phyloP scores from a whole-genome alignment of 2,113 vertebrate genomes.

The Calidris pygmaea region DNA sequence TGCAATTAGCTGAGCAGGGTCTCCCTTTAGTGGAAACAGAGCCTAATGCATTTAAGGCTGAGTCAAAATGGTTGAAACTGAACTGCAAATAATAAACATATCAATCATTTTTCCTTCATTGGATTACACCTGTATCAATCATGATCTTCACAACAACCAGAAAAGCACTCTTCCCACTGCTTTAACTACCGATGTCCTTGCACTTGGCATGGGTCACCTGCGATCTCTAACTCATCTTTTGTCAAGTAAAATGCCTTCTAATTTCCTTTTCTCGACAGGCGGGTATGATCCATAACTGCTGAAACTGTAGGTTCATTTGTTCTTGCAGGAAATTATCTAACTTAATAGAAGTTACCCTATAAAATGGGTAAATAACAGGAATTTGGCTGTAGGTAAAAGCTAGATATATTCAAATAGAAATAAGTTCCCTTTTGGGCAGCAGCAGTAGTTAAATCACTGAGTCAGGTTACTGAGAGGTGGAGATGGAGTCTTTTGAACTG shows the following conservation, averaged over 20 bases:
- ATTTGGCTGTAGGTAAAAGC: not conserved
- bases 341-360: not conserved
- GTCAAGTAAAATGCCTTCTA: not conserved
- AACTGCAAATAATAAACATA: slow-evolving; percentile 38
- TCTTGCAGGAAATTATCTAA: not conserved
- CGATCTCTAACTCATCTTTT: not conserved
- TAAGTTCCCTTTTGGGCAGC: not conserved
- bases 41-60: not conserved
- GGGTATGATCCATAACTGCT: not conserved
- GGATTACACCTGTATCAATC: slow-evolving; percentile 19
- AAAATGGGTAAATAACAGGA: not conserved
- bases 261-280: not conserved
- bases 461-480: not conserved
- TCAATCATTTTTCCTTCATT: not conserved
- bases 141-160: not conserved
- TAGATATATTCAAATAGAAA: not conserved
- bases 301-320: not conserved
- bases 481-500: not conserved
- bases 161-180: not conserved
- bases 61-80: not conserved
- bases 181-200: not conserved
- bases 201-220: not conserved
- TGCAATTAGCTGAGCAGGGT: not conserved
- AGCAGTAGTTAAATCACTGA: not conserved
- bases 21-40: not conserved